phyloP scores from a whole-genome alignment of 2,888 invertebrate genomes.

The Bruchidius siliquastri region DNA sequence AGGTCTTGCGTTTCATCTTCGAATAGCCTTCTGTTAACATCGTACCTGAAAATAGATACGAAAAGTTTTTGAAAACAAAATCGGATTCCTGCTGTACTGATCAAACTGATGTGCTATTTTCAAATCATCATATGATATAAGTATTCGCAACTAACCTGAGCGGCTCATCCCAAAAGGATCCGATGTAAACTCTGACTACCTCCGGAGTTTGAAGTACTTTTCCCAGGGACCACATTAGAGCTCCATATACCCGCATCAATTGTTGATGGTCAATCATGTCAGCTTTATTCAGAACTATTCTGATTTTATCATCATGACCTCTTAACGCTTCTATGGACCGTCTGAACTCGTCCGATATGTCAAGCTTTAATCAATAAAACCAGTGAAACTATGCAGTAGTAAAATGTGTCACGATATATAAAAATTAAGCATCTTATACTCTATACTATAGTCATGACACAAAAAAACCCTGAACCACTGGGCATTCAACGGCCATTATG shows the following conservation, averaged over 20 bases:
- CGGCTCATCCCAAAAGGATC: constrained; percentile 98
- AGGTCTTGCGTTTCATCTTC: constrained; percentile 95
- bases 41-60: constrained; percentile 59
- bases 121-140: no score
- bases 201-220: constrained; percentile 98
- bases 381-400: no score
- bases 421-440: no score
- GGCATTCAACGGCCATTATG: no score
- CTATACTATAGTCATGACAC: no score
- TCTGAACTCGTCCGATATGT: constrained; percentile 97
- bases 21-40: constrained; percentile 86
- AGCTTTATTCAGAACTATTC: constrained; percentile 97
- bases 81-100: no score
- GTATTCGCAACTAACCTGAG: constrained; percentile 47
- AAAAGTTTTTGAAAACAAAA: no score
- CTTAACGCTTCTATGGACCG: constrained; percentile 93
- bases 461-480: no score
- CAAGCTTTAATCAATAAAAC: constrained; percentile 52
- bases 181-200: constrained; percentile 97
- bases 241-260: constrained; percentile 97
- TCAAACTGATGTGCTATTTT: no score
- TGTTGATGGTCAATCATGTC: constrained; percentile 99
- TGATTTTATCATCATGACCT: constrained; percentile 94
- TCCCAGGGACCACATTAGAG: constrained; percentile 98
- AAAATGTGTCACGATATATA: no score